Evolutionary conservation across 2,888 invertebrate genomes (phyloP), one percentile per base, ranked within the genome.

Genomic region (Papilio protenor): DNA sequence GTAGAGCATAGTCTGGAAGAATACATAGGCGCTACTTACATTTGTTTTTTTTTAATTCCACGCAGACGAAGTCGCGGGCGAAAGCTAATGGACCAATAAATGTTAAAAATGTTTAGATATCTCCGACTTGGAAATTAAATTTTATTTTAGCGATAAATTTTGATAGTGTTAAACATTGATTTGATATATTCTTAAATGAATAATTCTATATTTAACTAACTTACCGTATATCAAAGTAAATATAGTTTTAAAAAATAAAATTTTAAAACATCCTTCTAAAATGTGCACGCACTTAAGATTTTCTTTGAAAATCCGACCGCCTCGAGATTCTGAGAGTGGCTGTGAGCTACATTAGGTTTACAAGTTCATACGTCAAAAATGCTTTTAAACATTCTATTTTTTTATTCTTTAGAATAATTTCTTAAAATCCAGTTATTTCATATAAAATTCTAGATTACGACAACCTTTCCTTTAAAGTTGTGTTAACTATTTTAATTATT

Each of bases 231-330:
- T 71, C 12, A 69, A 69, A 45, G 21, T 12, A 69, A 66, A 12
- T 69, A 69, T 14, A 66, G 5, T 45, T 69, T 45, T 69, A 69
- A 21, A 69, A 45, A 2, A 45, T 66, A 45, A 69, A 69, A 45
- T 33, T 18, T 6, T 33, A 10, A 64, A 64, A 64, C 11, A 45
- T 69, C 12, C 21, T 45, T 45, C 18, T 40, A 18, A 45, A 69
- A 69, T n/a, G 66, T 45, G 66, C 66, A 45, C 21, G 66, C 45
- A 69, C 45, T 69, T 69, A n/a, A 69, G 45, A 45, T 69, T 69
- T 69, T 69, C 66, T 69, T 69, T 69, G 45, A 69, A 69, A 69
- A 69, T 5, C 1, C 66, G 40, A 16, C 40, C 16, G 16, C 33
- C 33, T 45, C 45, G 45, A 69, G 66, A 45, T 21, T 69, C 12